Conservation (phyloP, 2,113 vertebrate species). For the Columbina picui region DNA sequence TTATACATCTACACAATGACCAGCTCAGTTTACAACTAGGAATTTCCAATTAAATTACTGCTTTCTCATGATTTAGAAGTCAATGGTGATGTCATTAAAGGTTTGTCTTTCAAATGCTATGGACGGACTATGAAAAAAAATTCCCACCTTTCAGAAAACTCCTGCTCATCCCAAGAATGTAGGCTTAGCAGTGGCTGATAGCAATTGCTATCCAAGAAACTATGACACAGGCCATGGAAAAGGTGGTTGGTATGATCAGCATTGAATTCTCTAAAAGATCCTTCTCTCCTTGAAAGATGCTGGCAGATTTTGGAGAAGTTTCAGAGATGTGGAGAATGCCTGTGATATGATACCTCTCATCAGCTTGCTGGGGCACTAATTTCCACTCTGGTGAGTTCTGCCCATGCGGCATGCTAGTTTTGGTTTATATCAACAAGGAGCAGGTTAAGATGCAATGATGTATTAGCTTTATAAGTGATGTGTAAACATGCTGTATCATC, state of each 20-base stretch:
- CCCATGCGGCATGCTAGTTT: accelerated
- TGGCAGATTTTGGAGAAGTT: neutral
- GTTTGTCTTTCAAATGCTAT: neutral
- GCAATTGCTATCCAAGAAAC: neutral
- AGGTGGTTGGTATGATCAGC: neutral
- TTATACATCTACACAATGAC: neutral
- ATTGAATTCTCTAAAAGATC: neutral
- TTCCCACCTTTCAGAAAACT: neutral
- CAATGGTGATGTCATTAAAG: neutral
- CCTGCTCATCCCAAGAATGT: neutral
- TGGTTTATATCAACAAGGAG: neutral
- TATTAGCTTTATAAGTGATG: neutral
- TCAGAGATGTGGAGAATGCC: neutral
- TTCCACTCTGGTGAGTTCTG: neutral
- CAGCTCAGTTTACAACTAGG: neutral
- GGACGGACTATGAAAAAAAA: neutral
- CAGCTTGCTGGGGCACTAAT: neutral
- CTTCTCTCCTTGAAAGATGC: neutral
- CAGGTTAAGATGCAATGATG: neutral
- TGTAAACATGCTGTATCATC: neutral
- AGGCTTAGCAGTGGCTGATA: neutral
- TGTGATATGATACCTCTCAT: neutral
- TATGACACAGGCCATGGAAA: accelerated
- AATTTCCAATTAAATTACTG: neutral
- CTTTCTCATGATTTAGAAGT: neutral